Evolutionary conservation across 1,140 invertebrate species (phyloP).

Genomic region (Limonius californicus): DNA sequence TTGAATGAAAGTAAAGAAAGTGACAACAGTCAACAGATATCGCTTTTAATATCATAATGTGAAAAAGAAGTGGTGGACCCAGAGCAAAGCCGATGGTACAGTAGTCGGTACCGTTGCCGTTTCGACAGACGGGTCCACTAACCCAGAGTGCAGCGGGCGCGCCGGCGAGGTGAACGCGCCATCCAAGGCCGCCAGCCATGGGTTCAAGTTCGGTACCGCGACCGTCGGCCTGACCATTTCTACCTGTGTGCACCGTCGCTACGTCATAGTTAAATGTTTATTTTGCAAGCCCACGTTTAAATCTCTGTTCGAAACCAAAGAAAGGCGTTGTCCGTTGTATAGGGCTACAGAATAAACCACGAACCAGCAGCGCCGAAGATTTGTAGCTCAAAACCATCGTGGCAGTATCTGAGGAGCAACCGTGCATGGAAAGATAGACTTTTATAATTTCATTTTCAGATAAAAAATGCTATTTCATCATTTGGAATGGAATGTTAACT

Average conservation of each 20-base stretch:
- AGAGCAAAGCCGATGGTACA: not conserved
- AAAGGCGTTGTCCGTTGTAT: not conserved
- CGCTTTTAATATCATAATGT: not conserved
- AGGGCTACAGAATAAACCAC: not conserved
- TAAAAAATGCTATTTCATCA: no score
- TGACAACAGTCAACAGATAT: not conserved
- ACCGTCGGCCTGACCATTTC: not conserved
- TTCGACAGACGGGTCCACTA: conserved; percentile 24
- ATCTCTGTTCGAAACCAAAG: not conserved
- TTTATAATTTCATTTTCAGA: no score
- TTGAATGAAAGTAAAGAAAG: no score
- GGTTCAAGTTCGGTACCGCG: conserved; percentile 22
- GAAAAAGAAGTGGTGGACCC: not conserved
- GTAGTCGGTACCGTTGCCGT: not conserved
- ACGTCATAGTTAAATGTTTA: not conserved
- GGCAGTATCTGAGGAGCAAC: no score
- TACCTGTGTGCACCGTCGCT: conserved; percentile 3
- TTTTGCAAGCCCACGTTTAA: not conserved
- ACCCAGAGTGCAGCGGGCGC: conserved; percentile 30
- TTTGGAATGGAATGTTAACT: no score
- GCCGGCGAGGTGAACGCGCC: conserved; percentile 27
- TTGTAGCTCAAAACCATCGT: no score
- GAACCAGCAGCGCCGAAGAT: no score
- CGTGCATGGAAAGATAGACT: no score
- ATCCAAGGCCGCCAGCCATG: conserved; percentile 22